These are phyloP conservation scores for Drosophila affinis DNA, from an alignment of 2,888 invertebrate genomes.

Conservation along the genomic window DNA sequence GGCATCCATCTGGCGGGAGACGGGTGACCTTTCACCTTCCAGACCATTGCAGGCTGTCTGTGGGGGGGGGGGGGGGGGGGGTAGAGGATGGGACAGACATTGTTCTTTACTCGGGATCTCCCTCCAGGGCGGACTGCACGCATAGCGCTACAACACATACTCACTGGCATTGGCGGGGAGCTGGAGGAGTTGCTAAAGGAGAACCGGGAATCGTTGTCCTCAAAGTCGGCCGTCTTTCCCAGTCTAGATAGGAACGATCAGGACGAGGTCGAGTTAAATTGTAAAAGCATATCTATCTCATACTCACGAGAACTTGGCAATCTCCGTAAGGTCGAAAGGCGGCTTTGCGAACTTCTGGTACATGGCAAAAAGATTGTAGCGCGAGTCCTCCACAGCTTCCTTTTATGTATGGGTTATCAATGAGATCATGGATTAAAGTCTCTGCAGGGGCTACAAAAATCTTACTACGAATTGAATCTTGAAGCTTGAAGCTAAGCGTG, in stretches of 20 bases:
- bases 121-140: constrained; percentile 12
- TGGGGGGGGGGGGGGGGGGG: not conserved
- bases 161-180: constrained; percentile 88
- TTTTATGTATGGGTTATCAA: constrained; percentile 51
- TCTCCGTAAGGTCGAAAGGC: constrained; percentile 82
- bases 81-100: not conserved
- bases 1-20: constrained; percentile 40
- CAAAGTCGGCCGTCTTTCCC: constrained; percentile 82
- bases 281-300: not conserved
- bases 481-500: constrained; percentile 32
- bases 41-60: constrained; percentile 70
- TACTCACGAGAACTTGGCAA: constrained; percentile 83
- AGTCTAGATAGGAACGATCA: constrained; percentile 56
- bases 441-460: constrained; percentile 14
- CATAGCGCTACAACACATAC: constrained; percentile 70
- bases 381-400: constrained; percentile 83
- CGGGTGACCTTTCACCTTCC: constrained; percentile 73
- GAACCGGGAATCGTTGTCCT: constrained; percentile 88
- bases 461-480: constrained; percentile 5
- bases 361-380: constrained; percentile 83
- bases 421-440: constrained; percentile 49
- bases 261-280: not conserved
- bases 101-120: constrained; percentile 7
- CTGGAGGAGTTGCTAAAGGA: constrained; percentile 90
- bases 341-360: constrained; percentile 84